phyloP scores from a whole-genome alignment of 2,797 vertebrate genomes.

The Pseudochirops cupreus region DNA sequence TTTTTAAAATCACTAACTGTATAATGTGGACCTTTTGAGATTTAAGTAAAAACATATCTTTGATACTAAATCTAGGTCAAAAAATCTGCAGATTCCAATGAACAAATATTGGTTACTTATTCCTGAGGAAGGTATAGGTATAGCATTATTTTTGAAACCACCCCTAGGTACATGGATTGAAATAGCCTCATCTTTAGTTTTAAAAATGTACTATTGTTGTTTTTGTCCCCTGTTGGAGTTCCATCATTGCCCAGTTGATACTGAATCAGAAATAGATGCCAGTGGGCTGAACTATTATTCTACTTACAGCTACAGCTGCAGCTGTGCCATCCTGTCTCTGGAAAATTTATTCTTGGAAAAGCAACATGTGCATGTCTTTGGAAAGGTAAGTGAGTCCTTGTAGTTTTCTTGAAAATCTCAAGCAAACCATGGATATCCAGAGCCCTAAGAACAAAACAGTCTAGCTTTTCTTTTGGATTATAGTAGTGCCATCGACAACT shows the following conservation, averaged over 20 bases:
- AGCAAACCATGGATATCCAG: conserved; percentile 61
- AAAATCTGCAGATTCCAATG: conserved; percentile 45
- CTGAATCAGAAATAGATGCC: conserved; percentile 61
- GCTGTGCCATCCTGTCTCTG: conserved; percentile 33
- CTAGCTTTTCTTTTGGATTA: conserved; percentile 56
- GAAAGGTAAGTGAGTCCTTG: conserved; percentile 53
- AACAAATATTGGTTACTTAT: conserved; percentile 23
- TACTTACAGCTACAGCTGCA: conserved; percentile 69
- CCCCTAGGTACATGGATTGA: conserved; percentile 17
- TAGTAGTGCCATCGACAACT: conserved; percentile 18
- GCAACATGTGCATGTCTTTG: conserved; percentile 40
- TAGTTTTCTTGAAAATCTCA: conserved; percentile 57
- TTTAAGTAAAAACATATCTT: conserved; percentile 3
- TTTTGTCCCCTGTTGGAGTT: conserved; percentile 60
- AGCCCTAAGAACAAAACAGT: conserved; percentile 26
- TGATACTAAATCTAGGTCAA: conserved; percentile 48
- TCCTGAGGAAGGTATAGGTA: background rate
- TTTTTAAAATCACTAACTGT: background rate
- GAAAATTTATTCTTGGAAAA: conserved; percentile 2
- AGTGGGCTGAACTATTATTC: conserved; percentile 65
- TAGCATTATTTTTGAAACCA: conserved; percentile 22
- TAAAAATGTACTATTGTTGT: conserved; percentile 1
- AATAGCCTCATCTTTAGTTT: conserved; percentile 25
- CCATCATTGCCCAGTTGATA: conserved; percentile 69
- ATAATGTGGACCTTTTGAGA: background rate